Percentiles rank a stretch among this genome's conserved stretches.
These are phyloP conservation scores for Hylomyscus alleni DNA, from an alignment of 2,797 vertebrate genomes.

Conservation along the genomic window DNA sequence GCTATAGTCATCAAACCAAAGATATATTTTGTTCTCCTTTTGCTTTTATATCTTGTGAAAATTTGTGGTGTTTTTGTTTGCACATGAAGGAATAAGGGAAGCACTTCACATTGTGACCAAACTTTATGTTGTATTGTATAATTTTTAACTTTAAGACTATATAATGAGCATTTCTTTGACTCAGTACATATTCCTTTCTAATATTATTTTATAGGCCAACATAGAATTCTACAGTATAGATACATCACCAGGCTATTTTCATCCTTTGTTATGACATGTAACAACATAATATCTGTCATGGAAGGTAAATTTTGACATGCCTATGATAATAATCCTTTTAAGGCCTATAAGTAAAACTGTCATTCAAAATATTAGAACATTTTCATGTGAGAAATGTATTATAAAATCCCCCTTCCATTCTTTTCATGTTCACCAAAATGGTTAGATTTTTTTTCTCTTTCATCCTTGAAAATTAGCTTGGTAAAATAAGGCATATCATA, in stretches of 20 bases:
- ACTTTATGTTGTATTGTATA: neutral
- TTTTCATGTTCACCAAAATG: conserved; percentile 31
- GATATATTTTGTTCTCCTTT: neutral
- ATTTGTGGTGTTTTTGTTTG: neutral
- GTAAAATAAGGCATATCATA: conserved; percentile 3
- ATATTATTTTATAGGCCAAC: conserved; percentile 3
- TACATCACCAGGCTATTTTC: neutral
- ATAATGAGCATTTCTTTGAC: neutral
- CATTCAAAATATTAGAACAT: conserved; percentile 44
- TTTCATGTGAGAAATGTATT: neutral
- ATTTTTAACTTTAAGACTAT: neutral
- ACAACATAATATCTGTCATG: neutral
- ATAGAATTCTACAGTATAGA: neutral
- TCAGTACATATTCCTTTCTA: conserved; percentile 9
- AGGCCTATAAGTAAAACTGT: neutral
- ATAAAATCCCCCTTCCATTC: neutral
- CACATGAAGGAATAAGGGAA: neutral
- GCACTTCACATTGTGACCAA: neutral
- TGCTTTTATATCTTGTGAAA: conserved; percentile 10
- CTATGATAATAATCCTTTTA: conserved; percentile 24
- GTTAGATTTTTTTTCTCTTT: neutral
- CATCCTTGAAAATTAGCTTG: conserved; percentile 19
- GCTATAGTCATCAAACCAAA: neutral
- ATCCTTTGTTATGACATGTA: conserved; percentile 18
- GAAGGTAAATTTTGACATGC: neutral